phyloP scores from a whole-genome alignment of 2,797 vertebrate species.

The Ambastaia sidthimunki region DNA sequence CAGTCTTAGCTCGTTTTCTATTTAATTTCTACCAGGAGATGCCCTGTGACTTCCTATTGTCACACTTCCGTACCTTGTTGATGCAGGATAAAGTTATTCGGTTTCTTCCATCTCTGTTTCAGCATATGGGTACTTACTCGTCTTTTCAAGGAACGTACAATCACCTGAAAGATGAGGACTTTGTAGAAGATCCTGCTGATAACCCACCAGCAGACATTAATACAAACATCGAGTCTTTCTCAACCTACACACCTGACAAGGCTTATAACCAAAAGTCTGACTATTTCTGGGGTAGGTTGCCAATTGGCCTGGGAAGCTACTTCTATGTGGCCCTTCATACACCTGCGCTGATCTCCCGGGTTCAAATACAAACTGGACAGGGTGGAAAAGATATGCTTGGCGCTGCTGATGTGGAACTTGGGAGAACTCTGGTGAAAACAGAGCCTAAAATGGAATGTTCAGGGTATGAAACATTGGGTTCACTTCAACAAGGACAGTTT shows the following conservation, averaged over 20 bases:
- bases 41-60: constrained; percentile 86
- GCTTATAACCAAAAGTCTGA: constrained; percentile 75
- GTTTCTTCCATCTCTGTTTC: constrained; percentile 84
- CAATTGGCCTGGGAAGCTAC: constrained; percentile 66
- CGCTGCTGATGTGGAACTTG: constrained; percentile 79
- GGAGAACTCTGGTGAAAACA: constrained; percentile 47
- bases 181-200: constrained; percentile 63
- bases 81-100: constrained; percentile 78
- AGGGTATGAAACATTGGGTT: constrained; percentile 73
- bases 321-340: constrained; percentile 76
- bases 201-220: constrained; percentile 75
- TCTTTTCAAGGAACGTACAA: constrained; percentile 78
- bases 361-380: constrained; percentile 79
- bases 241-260: constrained; percentile 70
- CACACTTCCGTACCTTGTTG: constrained; percentile 80
- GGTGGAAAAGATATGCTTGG: constrained; percentile 69
- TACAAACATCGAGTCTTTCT: constrained; percentile 72
- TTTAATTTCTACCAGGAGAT: constrained; percentile 89
- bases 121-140: constrained; percentile 80
- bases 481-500: constrained; percentile 75
- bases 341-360: constrained; percentile 63
- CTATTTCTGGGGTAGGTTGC: constrained; percentile 84
- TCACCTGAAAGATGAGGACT: constrained; percentile 78
- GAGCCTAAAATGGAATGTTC: constrained; percentile 66
- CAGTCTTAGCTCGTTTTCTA: constrained; percentile 81